Conservation (phyloP, 92 coral and sea anemone genomes). For the Actinostola sp. region DNA sequence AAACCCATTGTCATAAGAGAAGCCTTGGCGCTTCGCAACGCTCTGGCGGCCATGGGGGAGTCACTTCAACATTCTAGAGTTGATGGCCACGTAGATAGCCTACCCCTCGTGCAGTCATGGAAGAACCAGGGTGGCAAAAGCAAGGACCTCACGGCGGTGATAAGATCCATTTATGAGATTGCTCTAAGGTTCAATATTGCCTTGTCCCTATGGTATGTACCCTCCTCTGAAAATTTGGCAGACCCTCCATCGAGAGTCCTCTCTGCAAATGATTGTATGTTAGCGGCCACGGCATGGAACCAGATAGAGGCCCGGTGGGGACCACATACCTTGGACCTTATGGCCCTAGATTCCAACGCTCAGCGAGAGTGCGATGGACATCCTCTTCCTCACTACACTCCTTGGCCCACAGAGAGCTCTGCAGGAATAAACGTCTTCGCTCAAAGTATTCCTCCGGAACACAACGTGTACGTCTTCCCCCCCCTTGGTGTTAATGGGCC, state of each 20-base stretch:
- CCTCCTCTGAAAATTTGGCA: slow-evolving; percentile 44
- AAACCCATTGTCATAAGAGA: slow-evolving; percentile 55
- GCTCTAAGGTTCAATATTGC: slow-evolving; percentile 41
- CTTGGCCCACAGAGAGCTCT: slow-evolving; percentile 21
- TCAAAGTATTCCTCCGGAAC: slow-evolving; percentile 9
- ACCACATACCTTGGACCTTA: slow-evolving; percentile 24
- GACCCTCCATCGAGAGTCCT: slow-evolving; percentile 40
- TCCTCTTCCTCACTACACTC: slow-evolving; percentile 30
- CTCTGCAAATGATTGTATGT: slow-evolving; percentile 33
- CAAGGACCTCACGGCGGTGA: slow-evolving; percentile 33
- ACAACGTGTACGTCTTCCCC: slow-evolving; percentile 27
- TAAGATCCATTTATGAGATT: slow-evolving; percentile 30
- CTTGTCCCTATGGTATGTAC: slow-evolving; percentile 45
- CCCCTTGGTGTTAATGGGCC: slow-evolving; percentile 17
- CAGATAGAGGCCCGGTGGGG: slow-evolving; percentile 13
- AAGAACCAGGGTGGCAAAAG: slow-evolving; percentile 58
- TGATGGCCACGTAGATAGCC: slow-evolving; percentile 53
- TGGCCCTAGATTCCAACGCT: slow-evolving; percentile 47
- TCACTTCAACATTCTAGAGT: slow-evolving; percentile 42
- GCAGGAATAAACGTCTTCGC: slow-evolving; percentile 31
- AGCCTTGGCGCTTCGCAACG: slow-evolving; percentile 50
- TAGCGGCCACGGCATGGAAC: slow-evolving; percentile 3
- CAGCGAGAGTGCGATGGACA: slow-evolving; percentile 27
- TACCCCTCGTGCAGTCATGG: slow-evolving; percentile 48
- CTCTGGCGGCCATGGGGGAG: slow-evolving; percentile 33